Evolutionary conservation across 2,113 vertebrate genomes (phyloP).

Genomic region (Phoenicopterus ruber): DNA sequence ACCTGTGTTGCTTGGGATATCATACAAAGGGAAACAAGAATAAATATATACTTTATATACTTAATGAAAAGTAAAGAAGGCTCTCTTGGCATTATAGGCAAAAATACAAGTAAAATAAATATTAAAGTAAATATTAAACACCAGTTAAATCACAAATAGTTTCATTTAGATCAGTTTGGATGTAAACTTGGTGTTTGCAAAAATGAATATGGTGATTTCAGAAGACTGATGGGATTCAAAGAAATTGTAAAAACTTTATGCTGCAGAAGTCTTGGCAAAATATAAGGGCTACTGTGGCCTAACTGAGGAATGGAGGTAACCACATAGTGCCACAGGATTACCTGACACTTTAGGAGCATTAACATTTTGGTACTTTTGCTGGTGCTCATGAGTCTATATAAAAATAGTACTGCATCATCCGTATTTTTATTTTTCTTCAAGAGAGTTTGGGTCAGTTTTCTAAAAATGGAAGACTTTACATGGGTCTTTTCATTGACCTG

Average conservation of each 20-base stretch:
- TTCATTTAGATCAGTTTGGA: not conserved
- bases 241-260: not conserved
- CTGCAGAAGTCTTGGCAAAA: not conserved
- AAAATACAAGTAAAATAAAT: not conserved
- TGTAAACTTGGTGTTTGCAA: not conserved
- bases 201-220: not conserved
- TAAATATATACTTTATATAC: not conserved
- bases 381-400: not conserved
- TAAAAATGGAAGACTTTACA: not conserved
- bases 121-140: not conserved
- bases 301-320: not conserved
- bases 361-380: not conserved
- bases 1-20: not conserved
- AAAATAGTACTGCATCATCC: not conserved
- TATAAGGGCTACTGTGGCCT: not conserved
- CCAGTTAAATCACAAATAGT: not conserved
- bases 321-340: not conserved
- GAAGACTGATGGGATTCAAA: not conserved
- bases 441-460: not conserved
- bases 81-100: not conserved
- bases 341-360: not conserved
- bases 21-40: not conserved
- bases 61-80: not conserved
- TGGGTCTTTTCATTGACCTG: not conserved
- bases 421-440: not conserved